Evolutionary conservation across 2,797 vertebrate genomes (phyloP).

Genomic region (Cirrhinus mrigala): DNA sequence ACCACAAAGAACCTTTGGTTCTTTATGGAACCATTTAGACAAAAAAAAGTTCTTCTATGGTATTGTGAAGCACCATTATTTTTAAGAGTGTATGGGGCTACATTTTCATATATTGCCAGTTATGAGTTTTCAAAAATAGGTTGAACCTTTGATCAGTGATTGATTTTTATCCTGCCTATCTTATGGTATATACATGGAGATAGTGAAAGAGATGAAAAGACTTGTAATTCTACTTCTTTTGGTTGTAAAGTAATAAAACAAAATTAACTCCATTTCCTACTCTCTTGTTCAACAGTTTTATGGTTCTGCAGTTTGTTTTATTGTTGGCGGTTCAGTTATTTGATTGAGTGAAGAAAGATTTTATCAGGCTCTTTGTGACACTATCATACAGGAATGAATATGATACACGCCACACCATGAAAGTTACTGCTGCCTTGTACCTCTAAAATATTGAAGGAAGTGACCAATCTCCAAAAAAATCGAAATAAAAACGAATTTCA

Average conservation of each 20-base stretch:
- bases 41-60: too few species aligned
- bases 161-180: not conserved
- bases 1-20: too few species aligned
- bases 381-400: not conserved
- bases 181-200: not conserved
- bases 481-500: too few species aligned
- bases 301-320: slow-evolving; percentile 22
- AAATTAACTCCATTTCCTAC: slow-evolving; percentile 9
- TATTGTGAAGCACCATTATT: too few species aligned
- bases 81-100: too few species aligned
- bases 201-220: not conserved
- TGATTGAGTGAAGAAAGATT: slow-evolving; percentile 17
- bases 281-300: slow-evolving; percentile 11
- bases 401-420: not conserved
- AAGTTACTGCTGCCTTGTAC: not conserved
- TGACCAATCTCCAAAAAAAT: too few species aligned
- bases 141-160: slow-evolving; percentile 36
- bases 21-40: too few species aligned
- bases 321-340: not conserved
- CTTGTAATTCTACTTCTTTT: slow-evolving; percentile 10
- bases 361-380: not conserved
- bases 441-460: not conserved
- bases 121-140: not conserved
- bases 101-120: not conserved
- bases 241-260: slow-evolving; percentile 26